Conservation (phyloP, 1,140 invertebrate genomes). For the Amphibalanus amphitrite region DNA sequence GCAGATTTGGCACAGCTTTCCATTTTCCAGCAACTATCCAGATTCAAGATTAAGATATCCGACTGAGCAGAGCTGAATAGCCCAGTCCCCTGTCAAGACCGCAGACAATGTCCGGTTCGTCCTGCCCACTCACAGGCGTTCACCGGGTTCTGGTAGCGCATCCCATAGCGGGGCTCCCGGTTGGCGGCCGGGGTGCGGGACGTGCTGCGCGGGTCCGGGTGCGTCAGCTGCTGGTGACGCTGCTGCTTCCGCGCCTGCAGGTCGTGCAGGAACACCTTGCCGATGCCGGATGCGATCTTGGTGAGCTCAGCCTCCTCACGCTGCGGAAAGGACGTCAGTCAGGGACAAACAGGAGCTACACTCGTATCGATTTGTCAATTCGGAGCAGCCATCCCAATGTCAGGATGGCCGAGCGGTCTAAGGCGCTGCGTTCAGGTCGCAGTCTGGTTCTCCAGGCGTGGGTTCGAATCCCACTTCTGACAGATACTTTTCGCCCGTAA, state of each 20-base stretch:
- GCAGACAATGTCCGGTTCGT: too few relatives aligned
- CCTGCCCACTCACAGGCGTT: conserved; percentile 61
- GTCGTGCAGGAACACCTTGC: conserved; percentile 88
- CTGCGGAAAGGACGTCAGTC: conserved; percentile 26
- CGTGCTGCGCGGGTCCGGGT: conserved; percentile 92
- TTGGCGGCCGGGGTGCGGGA: conserved; percentile 87
- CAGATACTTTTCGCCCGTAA: conserved; percentile 36
- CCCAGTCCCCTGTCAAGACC: too few relatives aligned
- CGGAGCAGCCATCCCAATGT: conserved; percentile 25
- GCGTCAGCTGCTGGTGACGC: conserved; percentile 65
- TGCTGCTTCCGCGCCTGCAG: conserved; percentile 86
- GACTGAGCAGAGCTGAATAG: too few relatives aligned
- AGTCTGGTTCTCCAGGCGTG: conserved; percentile 72
- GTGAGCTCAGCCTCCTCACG: conserved; percentile 76
- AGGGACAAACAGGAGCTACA: too few relatives aligned
- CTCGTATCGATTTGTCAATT: too few relatives aligned
- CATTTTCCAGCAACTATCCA: too few relatives aligned
- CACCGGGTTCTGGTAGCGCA: conserved; percentile 91
- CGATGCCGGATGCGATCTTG: conserved; percentile 83
- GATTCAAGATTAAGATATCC: too few relatives aligned
- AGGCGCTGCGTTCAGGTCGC: conserved; percentile 86
- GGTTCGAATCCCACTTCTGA: conserved; percentile 76
- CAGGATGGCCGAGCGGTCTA: conserved; percentile 80
- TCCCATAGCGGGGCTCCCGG: conserved; percentile 68
- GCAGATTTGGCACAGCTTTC: too few relatives aligned